These are phyloP conservation scores for Silurus asotus DNA, from an alignment of 2,113 vertebrate genomes.

Conservation along the genomic window DNA sequence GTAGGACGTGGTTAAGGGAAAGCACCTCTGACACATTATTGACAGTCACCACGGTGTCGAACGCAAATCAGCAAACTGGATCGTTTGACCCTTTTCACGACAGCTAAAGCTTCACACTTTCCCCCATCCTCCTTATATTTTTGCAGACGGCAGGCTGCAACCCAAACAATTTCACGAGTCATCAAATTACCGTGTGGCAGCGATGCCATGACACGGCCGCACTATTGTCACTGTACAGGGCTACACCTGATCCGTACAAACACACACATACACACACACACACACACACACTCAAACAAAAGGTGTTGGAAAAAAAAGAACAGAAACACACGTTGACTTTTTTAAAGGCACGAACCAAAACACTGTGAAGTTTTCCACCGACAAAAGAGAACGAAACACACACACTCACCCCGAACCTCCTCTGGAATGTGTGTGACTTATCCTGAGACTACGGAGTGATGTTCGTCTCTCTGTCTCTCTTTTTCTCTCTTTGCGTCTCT, in stretches of 20 bases:
- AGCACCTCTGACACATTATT: slow-evolving; percentile 9
- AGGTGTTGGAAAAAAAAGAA: slow-evolving; percentile 43
- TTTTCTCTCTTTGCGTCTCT: slow-evolving; percentile 62
- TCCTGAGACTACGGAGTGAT: slow-evolving; percentile 66
- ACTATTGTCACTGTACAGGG: slow-evolving; percentile 46
- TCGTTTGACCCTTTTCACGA: slow-evolving; percentile 4
- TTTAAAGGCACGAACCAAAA: not conserved
- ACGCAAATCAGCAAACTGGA: not conserved
- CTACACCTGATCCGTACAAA: slow-evolving; percentile 36
- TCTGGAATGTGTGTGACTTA: slow-evolving; percentile 63
- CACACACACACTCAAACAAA: too few relatives aligned
- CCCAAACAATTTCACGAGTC: slow-evolving; percentile 62
- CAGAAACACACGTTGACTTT: slow-evolving; percentile 48
- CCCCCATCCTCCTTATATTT: not conserved
- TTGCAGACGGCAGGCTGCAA: slow-evolving; percentile 45
- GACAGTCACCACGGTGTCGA: not conserved
- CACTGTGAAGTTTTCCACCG: slow-evolving; percentile 41
- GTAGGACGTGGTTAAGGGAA: slow-evolving; percentile 13
- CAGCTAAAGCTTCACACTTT: slow-evolving; percentile 26
- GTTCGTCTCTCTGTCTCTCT: slow-evolving; percentile 39
- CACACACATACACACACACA: not conserved
- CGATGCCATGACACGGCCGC: slow-evolving; percentile 22
- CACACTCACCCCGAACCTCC: slow-evolving; percentile 64
- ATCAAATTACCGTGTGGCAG: slow-evolving; percentile 52
- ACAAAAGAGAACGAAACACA: slow-evolving; percentile 19